Evolutionary conservation across 2,888 invertebrate species (phyloP).

Genomic region (Eretmocerus hayati): DNA sequence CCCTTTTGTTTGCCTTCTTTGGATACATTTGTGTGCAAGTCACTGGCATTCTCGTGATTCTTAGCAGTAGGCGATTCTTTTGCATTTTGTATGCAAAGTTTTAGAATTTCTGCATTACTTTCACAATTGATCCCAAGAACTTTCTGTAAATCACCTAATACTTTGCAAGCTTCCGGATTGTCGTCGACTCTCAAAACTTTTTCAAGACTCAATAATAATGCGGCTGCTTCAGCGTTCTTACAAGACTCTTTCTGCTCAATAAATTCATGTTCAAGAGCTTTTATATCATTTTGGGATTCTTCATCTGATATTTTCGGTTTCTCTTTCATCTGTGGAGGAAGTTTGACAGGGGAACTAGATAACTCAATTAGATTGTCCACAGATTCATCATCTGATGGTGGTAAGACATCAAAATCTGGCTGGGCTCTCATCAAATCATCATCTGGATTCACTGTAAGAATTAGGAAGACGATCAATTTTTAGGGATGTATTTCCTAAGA

Average conservation of each 20-base stretch:
- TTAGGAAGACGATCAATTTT: no score
- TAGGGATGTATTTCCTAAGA: no score
- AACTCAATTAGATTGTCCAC: conserved; percentile 38
- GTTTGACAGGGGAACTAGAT: conserved; percentile 27
- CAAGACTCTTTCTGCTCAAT: conserved; percentile 24
- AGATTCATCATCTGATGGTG: conserved; percentile 35
- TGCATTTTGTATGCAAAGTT: conserved; percentile 27
- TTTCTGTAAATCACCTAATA: conserved; percentile 37
- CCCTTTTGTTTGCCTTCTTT: no score
- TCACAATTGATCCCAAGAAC: conserved; percentile 34
- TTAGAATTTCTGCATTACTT: conserved; percentile 35
- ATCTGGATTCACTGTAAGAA: no score
- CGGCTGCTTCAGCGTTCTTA: conserved; percentile 31
- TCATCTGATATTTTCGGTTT: background rate
- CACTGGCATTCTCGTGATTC: no score
- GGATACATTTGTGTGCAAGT: no score
- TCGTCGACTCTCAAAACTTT: conserved; percentile 35
- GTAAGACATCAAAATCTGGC: conserved; percentile 29
- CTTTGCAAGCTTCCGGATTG: conserved; percentile 34
- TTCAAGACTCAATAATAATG: conserved; percentile 36
- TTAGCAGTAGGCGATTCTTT: no score
- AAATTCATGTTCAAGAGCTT: conserved; percentile 33
- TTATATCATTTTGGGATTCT: conserved; percentile 16
- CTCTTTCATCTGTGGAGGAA: background rate
- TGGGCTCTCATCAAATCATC: background rate